Evolutionary conservation across 2,888 invertebrate genomes (phyloP), one percentile per base, ranked within the genome.

Genomic region (Apotomis betuletana): DNA sequence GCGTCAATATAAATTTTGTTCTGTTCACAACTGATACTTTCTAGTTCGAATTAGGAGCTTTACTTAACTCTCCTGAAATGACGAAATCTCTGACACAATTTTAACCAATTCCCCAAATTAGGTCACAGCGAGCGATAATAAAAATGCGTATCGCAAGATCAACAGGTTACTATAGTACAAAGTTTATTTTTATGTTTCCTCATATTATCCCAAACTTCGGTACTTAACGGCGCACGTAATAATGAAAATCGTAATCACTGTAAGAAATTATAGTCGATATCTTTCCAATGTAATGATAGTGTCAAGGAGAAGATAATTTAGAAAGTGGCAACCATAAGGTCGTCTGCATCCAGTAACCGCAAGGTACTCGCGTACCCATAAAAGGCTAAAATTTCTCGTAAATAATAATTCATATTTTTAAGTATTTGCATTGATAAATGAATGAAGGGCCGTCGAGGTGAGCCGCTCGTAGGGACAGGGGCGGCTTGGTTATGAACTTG

Each of bases 271-370:
- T 38, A n/a, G n/a, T 10, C 4, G 57, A 15, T 65, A 57, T 36
- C 3, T 65, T 65, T 57, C 55, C 55, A 57, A 9, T 38, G 38
- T 58, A 58, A 58, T 58, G 38, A 38, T n/a, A 15, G 44, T 55
- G 65, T 65, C 65, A 68, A 60, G 49, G 57, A 41, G 62, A 65
- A 60, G 38, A 55, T 57, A 38, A 65, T 55, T 61, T 70, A 67
- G 65, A 70, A 65, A 60, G 55, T 61, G 60, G 60, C 38, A 70
- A 54, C 8, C 54, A 55, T 60, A 54, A 65, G 65, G 70, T 59
- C 49, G 49, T 15, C 15, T 41, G 44, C 55, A 44, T 54, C 52
- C 54, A 55, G 64, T 44, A 52, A 54, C 63, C 41, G 10, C 64
- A 27, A 64, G 64, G 54, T 64, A 41, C 51, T 44, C 46, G 36